Base-by-base conservation (phyloP, 2,888 invertebrate genomes). In the Camponotus fellah region DNA sequence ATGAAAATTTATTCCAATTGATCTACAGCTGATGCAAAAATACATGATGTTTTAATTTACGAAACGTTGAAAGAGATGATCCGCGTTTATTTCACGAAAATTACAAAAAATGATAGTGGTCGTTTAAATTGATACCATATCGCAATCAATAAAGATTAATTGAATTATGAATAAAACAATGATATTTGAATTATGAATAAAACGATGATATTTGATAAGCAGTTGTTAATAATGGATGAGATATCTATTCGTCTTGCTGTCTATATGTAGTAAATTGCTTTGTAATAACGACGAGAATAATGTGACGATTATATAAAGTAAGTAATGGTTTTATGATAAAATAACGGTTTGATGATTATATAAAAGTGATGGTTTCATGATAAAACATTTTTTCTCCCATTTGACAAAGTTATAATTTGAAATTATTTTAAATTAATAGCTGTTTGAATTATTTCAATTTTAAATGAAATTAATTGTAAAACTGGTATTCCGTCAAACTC, bases 401-500 rank as follows among this genome's bases (percentile, higher is more conserved):
- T 43, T 34, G 8, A 14, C 17, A 0, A 62, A 62, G 14, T 32
- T 53, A 62, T 32, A 26, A 17, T 43, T 26, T 60, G 26, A 40
- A 65, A 34, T 21, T 64, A 26, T 62, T 56, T 5, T 74, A 43
- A 43, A 64, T 62, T 40, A 62, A 64, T 14, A 75, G 9, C 60
- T 62, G 40, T 5, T 2, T 74, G 12, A 60, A 71, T 2, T 56
- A 21, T 53, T 14, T 21, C 14, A 37, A 66, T 14, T 53, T 53
- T 0, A 71, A 69, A 71, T 14, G 0, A 71, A 71, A 56, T 71
- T 56, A 71, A 21, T 37, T 56, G 6, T 53, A 56, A 56, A 71
- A 34, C 34, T 12, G 53, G 4, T 34, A 3, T 56, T 49, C 0
- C 53, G 17, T 8, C n/a, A n/a, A 8, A 53, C n/a, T 4, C 26